Base-by-base conservation (phyloP, 2,888 invertebrate species). In the Limenitis camilla region DNA sequence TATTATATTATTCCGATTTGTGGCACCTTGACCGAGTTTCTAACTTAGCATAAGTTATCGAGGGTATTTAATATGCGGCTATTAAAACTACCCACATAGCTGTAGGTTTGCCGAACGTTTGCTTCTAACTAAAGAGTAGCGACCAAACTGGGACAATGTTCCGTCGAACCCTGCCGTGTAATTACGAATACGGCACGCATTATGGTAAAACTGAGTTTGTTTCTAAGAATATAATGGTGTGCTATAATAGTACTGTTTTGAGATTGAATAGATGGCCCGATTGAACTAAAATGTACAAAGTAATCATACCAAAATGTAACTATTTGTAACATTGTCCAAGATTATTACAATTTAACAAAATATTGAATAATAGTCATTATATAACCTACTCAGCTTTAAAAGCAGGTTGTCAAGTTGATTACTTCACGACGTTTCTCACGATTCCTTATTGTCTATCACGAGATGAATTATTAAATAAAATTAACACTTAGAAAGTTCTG, bases 11-110 rank as follows among this genome's bases (percentile, higher is more conserved):
- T 43, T 48, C 36, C 56, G 55, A 68, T 68, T 51, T 65, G 61
- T 59, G 66, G 62, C 65, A 65, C 77, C 78, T 76, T 79, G 78
- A 77, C 78, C 80, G 68, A 71, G 63, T 70, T 75, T 56, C 59
- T 56, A 64, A 56, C 61, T 51, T 54, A 49, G 50, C 39, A 27
- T 55, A 35, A 43, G 45, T n/a, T n/a, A n/a, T n/a, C n/a, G n/a
- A 35, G 42, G 52, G 54, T 52, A 52, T 52, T 61, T 52, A 60
- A 52, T 60, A 52, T 41, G 52, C 39, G 41, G 40, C 56, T 56
- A 55, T 61, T 58, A 57, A 49, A 61, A 59, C 61, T 62, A 61
- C 61, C 63, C 60, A 64, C 64, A 58, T 59, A 40, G 48, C 42
- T 51, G 47, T 43, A 32, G 29, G 28, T 47, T 43, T 7, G 46